Evolutionary conservation across 2,888 invertebrate species (phyloP), one percentile per base, ranked within the genome.

Genomic region (Allophyes oxyacanthae): DNA sequence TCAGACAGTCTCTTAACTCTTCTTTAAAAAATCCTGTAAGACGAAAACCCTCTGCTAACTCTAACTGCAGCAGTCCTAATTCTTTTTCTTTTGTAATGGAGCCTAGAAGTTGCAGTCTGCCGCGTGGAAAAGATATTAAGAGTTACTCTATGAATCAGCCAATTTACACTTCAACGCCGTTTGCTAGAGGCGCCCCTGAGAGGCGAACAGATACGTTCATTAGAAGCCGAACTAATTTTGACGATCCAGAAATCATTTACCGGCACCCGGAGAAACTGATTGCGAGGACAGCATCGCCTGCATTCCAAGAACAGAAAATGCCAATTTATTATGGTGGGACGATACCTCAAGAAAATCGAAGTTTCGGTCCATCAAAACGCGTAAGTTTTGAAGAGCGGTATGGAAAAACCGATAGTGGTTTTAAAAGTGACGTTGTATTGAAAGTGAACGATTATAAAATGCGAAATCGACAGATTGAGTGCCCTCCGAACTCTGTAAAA

Each of bases 121-220:
- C 90, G 10, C 82, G 88, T 26, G 87, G 88, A 11, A 74, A 72
- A 62, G 86, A 87, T 37, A 66, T 85, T 30, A 73, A 76, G 51
- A 84, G 55, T 63, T 82, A 77, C 54, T 50, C 61, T 14, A 68
- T 77, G 44, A 84, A 81, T 70, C 84, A 86, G 62, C 70, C 78
- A 53, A 70, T 82, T 64, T 81, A 84, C 69, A 62, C 81, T 8
- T 75, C 79, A 50, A 64, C 78, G 32, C 84, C 86, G 7, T 92
- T 91, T 70, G 63, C 70, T 14, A 84, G 92, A 80, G 86, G 85
- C 13, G 85, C 85, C 26, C 85, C 86, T 8, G 90, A 90, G 64
- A 84, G 92, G 45, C 84, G 88, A 43, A 92, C 91, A 8, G 92
- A 92, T 70, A 85, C 88, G 1, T 90, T 82, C 66, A 75, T 89